These are phyloP conservation scores for Cryptotis parvus DNA, from an alignment of 2,113 vertebrate genomes.

Conservation along the genomic window DNA sequence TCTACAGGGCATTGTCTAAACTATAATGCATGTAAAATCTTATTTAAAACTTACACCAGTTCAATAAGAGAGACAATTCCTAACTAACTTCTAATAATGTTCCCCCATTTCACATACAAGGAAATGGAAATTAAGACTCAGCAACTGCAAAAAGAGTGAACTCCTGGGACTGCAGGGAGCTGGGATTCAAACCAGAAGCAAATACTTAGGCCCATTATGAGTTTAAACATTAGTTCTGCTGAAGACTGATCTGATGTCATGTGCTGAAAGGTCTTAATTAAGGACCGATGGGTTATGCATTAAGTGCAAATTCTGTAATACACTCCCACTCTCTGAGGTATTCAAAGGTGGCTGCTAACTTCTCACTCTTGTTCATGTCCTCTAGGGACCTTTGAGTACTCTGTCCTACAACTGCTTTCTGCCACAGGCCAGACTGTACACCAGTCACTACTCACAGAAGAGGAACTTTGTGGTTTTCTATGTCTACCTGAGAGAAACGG, in stretches of 20 bases:
- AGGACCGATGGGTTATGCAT: not conserved
- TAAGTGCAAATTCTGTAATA: not conserved
- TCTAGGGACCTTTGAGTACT: not conserved
- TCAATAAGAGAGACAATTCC: not conserved
- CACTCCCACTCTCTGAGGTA: not conserved
- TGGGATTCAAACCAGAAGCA: not conserved
- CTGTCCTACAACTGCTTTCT: not conserved
- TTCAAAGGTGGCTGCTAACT: not conserved
- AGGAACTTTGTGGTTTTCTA: not conserved
- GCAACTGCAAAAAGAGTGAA: not conserved
- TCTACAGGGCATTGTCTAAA: not conserved
- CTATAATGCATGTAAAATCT: not conserved
- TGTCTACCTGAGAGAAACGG: not conserved
- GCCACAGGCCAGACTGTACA: not conserved
- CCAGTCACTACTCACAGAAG: not conserved
- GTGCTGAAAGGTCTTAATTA: not conserved
- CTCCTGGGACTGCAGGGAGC: not conserved
- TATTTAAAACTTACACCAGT: not conserved
- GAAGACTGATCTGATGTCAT: not conserved
- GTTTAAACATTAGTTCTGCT: not conserved
- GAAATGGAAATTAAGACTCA: slow-evolving; percentile 3
- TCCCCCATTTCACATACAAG: not conserved
- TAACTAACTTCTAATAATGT: not conserved
- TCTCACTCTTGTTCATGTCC: not conserved
- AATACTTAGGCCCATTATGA: not conserved